Evolutionary conservation across 2,113 vertebrate genomes (phyloP), one percentile per base, ranked within the genome.

Genomic region (Capricornis sumatraensis): DNA sequence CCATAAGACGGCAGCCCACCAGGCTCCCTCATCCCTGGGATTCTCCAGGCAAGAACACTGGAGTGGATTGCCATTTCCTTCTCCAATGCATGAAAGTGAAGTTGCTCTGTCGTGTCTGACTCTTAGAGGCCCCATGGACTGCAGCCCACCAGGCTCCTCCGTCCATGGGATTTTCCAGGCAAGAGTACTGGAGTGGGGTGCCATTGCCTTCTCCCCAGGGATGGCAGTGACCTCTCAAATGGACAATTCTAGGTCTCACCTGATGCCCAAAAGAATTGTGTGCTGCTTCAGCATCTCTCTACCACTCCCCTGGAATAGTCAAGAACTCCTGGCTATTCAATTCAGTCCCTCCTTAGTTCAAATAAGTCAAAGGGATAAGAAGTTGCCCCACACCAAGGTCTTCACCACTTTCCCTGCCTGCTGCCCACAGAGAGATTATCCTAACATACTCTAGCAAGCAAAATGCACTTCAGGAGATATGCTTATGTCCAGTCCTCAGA

Each of bases 361-460:
- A 89, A 92, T 45, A 4, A 82, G n/a, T 74, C 21, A 91, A 94
- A 71, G 28, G 15, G 23, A 64, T 92, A 76, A 87, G 40, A 94
- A 40, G 60, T 76, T 67, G 19, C 40, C n/a, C 76, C 36, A 96
- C 16, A 91, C 40, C 28, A 94, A 33, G 5, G n/a, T 89, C 50
- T 89, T 85, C 45, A 85, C 16, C 85, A 60, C 17, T 43, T 87
- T 92, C 47, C n/a, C n/a, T 94, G 71, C 53, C 33, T 82, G 40
- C 23, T 92, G 13, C 25, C 53, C 33, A 88, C 43, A 96, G 13
- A 89, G 60, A 87, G 84, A 96, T 82, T 40, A 67, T 43, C 40
- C 58, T 40, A 74, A n/a, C 8, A 45, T 40, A 60, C 30, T 83
- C 17, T 23, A 82, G 53, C 28, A 74, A 52, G 53, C 30, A 45